Evolutionary conservation across 37 sponge, comb jelly and placozoan genomes (phyloP), one percentile per base, ranked within the genome.

Genomic region (Petrosia ficiformis): DNA sequence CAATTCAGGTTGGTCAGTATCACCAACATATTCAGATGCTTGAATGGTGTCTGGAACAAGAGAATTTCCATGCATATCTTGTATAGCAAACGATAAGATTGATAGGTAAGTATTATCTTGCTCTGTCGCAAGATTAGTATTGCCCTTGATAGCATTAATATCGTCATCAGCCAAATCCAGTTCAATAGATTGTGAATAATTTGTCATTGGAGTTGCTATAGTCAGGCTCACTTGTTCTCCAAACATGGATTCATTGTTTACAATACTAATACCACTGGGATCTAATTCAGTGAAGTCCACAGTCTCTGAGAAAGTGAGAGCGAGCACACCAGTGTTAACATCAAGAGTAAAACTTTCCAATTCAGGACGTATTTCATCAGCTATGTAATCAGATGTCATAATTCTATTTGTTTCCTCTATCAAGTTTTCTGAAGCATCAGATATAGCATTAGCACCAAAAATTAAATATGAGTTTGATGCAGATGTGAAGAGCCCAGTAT

Each of bases 111-210:
- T 93, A 52, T 77, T 93, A 66, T 82, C 89, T 24, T 57, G 19
- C 34, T 37, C 38, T 11, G 86, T 82, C 19, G 90, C 90, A 33
- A 93, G 57, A 25, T 77, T 16, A 39, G 59, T 40, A 29, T 84
- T 54, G 14, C 83, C 82, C 38, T 93, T 88, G 59, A 93, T 74
- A 30, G 86, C 86, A 74, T 88, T 88, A 1, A 93, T 78, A 82
- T 93, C 93, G 56, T 64, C 68, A 0, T 28, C 68, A 29, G 24
- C 70, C 35, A 93, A 43, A 34, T 4, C 42, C 8, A 93, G 43
- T 39, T 77, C 75, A 35, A 89, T 71, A 0, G 44, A 28, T 33
- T 73, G 39, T 16, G 84, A 42, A 57, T 65, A 76, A 52, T 80
- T 80, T 3, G 40, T 68, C 73, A 87, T 79, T 22, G 92, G 60